These are phyloP conservation scores for Hyaena hyaena DNA, from an alignment of 2,113 vertebrate genomes.

Conservation along the genomic window DNA sequence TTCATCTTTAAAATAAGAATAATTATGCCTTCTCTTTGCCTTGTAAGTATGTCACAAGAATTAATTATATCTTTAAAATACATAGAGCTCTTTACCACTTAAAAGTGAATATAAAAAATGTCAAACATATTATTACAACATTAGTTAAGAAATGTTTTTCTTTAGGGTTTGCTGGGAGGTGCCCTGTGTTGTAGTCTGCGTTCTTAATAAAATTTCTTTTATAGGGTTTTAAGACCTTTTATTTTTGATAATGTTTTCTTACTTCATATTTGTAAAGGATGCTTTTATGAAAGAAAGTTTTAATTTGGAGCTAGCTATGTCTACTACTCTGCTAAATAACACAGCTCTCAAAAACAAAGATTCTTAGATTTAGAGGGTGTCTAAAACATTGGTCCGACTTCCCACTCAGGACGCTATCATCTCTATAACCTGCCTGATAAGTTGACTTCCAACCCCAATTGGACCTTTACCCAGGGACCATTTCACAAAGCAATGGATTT, in stretches of 20 bases:
- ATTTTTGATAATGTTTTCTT: background rate
- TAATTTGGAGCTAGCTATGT: background rate
- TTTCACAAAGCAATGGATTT: background rate
- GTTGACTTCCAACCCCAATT: background rate
- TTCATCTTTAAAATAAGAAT: constrained; percentile 46
- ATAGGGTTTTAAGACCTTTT: background rate
- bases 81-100: background rate
- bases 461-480: background rate
- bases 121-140: background rate
- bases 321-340: background rate
- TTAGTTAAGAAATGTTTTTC: background rate
- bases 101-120: constrained; percentile 22
- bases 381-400: background rate
- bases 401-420: background rate
- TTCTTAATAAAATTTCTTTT: background rate
- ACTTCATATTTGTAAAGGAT: constrained; percentile 14
- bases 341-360: background rate
- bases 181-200: background rate
- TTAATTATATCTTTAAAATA: constrained; percentile 56
- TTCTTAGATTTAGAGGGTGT: background rate
- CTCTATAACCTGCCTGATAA: background rate
- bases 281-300: constrained; percentile 18
- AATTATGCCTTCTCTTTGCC: constrained; percentile 24
- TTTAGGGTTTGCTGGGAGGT: background rate
- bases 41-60: background rate